Base-by-base conservation (phyloP, 2,888 invertebrate species). In the Leuctra nigra region DNA sequence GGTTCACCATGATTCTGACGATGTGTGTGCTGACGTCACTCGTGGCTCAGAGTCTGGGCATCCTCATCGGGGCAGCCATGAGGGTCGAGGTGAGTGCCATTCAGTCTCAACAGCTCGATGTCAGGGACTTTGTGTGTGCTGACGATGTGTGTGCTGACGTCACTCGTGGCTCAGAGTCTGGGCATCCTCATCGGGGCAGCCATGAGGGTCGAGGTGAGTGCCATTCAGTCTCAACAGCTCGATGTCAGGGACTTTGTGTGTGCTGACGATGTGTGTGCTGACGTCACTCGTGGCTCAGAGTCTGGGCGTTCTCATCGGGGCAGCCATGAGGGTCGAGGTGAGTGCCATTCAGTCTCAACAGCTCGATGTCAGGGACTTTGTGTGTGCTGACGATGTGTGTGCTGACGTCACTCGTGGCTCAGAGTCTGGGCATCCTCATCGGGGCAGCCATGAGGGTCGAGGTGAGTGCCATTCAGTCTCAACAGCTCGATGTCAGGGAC, bases 231-330 rank as follows among this genome's bases (percentile, higher is more conserved):
- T n/a, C n/a, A n/a, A n/a, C n/a, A n/a, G n/a, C n/a, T n/a, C n/a
- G n/a, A n/a, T n/a, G n/a, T n/a, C n/a, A n/a, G n/a, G n/a, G n/a
- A n/a, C n/a, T n/a, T n/a, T n/a, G n/a, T n/a, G n/a, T n/a, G n/a
- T 89, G 66, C 77, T 87, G 6, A 79, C 84, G 35, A 78, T 86
- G 64, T 79, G 82, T 47, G 87, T 92, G 59, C 80, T 93, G 53
- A 91, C 92, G 24, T 91, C 94, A 2, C 75, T 96, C 55, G 94
- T 95, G 41, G 90, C 94, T 2, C 96, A 96, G 72, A 92, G 93
- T 41, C 77, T 94, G 47, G 96, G 95, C 1, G 78, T 96, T 23
- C 80, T 96, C 59, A 92, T 96, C 64, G 95, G 96, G 53, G 94
- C 95, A 60, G 94, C 87, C 22, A 88, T 93, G 78, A 86, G 86